Evolutionary conservation across 2,113 vertebrate genomes (phyloP), one percentile per base, ranked within the genome.

Genomic region (Vidua chalybeata): DNA sequence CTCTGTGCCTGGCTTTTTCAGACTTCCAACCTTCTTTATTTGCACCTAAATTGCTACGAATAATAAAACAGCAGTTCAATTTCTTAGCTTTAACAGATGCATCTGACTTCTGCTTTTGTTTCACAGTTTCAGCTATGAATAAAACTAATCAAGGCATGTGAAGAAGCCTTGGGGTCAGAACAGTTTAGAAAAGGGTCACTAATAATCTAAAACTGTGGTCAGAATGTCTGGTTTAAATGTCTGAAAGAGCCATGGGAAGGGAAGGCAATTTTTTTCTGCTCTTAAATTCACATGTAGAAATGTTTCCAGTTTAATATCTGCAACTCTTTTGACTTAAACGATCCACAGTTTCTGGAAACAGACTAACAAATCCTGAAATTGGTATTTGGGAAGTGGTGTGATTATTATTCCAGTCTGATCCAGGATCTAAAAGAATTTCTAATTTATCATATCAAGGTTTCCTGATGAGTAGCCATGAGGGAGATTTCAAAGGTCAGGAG

Each of bases 401-500:
- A 90, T 96, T 94, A 93, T 78, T 77, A 97, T 96, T 95, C 90
- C 72, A 89, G 95, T 84, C 68, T 86, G 73, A 86, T 93, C 68
- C 84, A 56, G 87, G 85, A 95, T 92, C 94, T 96, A 84, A 96
- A 95, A 90, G 92, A 97, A 95, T 96, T 92, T 90, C 76, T 96
- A 86, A 96, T 95, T 96, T 89, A 84, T 93, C 85, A 11, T 93
- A 92, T 72, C 94, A 84, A 84, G 64, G 83, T 95, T 96, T 93
- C 78, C 88, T 90, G 90, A 89, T 93, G 79, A 95, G 67, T 88
- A 96, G 85, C 81, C 92, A 81, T 56, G 72, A 92, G 95, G 92
- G 94, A 97, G 83, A 94, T 94, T 93, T 94, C 92, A 96, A 95
- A 97, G 95, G 94, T 96, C 94, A 96, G 83, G 64, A 94, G 88